Conservation (phyloP, 2,113 vertebrate species). For the Sphyrna mokarran region DNA sequence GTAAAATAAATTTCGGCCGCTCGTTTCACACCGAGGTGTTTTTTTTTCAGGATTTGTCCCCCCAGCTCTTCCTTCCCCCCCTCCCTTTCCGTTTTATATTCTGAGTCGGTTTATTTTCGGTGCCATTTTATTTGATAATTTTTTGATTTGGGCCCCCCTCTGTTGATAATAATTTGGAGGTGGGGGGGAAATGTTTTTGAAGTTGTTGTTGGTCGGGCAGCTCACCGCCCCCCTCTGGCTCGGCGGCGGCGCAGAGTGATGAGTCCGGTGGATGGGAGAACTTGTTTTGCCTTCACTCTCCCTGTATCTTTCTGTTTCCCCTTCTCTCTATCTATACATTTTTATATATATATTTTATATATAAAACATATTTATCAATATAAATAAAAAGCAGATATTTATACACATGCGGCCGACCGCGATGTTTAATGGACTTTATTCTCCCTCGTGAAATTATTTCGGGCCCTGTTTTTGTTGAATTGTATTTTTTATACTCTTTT, state of each 20-base stretch:
- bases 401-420: conserved; percentile 33
- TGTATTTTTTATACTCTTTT: neutral
- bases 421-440: conserved; percentile 32
- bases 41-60: neutral
- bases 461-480: conserved; percentile 36
- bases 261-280: conserved; percentile 31
- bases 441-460: conserved; percentile 34
- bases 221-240: conserved; percentile 36
- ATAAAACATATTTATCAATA: conserved; percentile 10
- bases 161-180: neutral
- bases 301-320: neutral
- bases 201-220: conserved; percentile 36
- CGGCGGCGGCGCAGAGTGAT: conserved; percentile 34
- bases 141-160: neutral
- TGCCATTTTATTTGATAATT: neutral
- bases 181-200: conserved; percentile 24
- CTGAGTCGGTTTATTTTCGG: neutral
- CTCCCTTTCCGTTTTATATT: too few relatives aligned
- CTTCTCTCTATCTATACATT: neutral
- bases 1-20: conserved; percentile 6
- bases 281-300: conserved; percentile 34
- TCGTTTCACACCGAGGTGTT: neutral
- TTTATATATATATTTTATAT: neutral
- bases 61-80: neutral
- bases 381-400: conserved; percentile 30